Conservation (phyloP, 2,113 vertebrate genomes). For the Microcebus griseorufus region DNA sequence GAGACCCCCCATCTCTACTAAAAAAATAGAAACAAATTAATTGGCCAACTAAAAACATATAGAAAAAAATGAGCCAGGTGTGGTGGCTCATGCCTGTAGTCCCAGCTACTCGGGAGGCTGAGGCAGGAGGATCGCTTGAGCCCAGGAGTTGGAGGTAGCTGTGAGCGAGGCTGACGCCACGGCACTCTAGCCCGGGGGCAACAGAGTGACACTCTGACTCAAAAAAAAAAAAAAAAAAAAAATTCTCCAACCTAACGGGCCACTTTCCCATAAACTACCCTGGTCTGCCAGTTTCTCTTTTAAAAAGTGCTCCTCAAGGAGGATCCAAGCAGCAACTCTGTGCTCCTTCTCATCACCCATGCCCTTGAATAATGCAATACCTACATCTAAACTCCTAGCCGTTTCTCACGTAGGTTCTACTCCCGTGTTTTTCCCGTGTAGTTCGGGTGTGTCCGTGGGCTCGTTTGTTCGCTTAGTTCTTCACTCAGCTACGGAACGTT, state of each 20-base stretch:
- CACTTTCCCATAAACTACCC: background rate
- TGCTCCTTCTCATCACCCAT: background rate
- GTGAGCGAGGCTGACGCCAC: no score
- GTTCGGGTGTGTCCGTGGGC: background rate
- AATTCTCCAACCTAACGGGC: background rate
- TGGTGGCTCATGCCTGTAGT: no score
- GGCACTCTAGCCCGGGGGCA: no score
- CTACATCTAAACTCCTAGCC: background rate
- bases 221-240: no score
- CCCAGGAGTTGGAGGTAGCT: no score
- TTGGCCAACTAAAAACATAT: no score
- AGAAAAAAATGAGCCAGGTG: no score
- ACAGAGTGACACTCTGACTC: rapidly evolving
- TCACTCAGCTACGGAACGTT: background rate
- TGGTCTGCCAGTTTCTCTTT: background rate
- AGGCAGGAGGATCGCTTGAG: no score
- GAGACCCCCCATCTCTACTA: no score
- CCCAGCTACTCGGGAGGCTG: no score
- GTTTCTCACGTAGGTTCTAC: background rate
- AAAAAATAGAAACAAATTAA: no score
- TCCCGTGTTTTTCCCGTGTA: background rate
- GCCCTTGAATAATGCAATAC: background rate
- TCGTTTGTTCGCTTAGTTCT: background rate
- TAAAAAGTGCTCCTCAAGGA: background rate
- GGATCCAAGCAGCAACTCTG: background rate